Conservation (phyloP, 2,888 invertebrate species). For the Diarsia mendica region DNA sequence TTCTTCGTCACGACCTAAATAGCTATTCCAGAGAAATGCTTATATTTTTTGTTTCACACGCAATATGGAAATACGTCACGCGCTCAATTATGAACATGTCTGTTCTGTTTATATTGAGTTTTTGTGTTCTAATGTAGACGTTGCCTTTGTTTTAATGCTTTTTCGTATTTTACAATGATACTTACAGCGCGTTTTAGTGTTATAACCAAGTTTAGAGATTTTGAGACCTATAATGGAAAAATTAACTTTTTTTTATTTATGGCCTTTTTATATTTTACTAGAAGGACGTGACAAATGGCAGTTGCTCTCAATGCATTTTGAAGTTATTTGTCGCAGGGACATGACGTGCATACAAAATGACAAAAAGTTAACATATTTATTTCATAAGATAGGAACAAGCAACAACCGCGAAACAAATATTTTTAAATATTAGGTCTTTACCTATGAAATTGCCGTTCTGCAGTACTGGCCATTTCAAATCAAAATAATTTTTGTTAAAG, state of each 20-base stretch:
- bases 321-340: too few species aligned
- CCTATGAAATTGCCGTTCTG: too few species aligned
- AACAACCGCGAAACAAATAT: too few species aligned
- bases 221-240: not conserved
- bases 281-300: not conserved
- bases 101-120: constrained; percentile 31
- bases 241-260: not conserved
- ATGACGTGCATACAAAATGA: too few species aligned
- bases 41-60: constrained; percentile 59
- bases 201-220: not conserved
- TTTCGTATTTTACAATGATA: not conserved
- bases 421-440: too few species aligned
- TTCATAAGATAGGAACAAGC: too few species aligned
- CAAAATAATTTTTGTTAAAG: too few species aligned
- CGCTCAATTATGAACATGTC: constrained; percentile 45
- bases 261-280: not conserved
- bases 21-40: constrained; percentile 24
- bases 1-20: constrained; percentile 5
- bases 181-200: too few species aligned
- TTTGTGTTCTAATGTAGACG: constrained; percentile 19
- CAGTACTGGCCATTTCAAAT: too few species aligned
- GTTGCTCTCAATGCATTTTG: not conserved
- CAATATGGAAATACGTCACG: constrained; percentile 63
- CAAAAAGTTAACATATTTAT: too few species aligned
- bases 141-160: not conserved